Evolutionary conservation across 2,888 invertebrate species (phyloP).

Genomic region (Charanyca ferruginea): DNA sequence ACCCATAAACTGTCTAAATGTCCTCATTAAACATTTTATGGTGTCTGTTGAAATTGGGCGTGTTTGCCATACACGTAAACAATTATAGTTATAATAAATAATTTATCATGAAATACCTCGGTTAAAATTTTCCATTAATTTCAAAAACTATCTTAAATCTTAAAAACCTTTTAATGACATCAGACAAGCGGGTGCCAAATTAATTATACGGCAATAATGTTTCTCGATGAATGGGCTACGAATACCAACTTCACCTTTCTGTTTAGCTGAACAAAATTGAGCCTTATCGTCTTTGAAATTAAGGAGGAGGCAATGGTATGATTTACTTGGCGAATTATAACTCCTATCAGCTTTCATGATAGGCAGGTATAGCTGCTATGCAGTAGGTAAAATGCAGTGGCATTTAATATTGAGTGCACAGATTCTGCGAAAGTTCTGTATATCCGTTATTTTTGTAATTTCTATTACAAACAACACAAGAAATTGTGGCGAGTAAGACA

Average conservation of each 20-base stretch:
- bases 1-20: constrained; percentile 46
- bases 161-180: constrained; percentile 59
- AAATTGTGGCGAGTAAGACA: too few relatives aligned
- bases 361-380: constrained; percentile 9
- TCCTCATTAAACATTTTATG: constrained; percentile 40
- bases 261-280: constrained; percentile 8
- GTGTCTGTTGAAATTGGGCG: constrained; percentile 31
- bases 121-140: constrained; percentile 12
- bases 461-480: too few relatives aligned
- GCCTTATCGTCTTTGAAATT: not conserved
- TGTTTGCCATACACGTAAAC: constrained; percentile 9
- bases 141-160: constrained; percentile 52
- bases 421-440: not conserved
- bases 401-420: not conserved
- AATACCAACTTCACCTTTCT: not conserved
- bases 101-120: too few relatives aligned
- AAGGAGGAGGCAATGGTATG: not conserved
- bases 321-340: constrained; percentile 10
- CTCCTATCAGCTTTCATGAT: constrained; percentile 10
- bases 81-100: too few relatives aligned
- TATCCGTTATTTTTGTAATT: too few relatives aligned
- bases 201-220: constrained; percentile 57
- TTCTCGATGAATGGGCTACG: constrained; percentile 44
- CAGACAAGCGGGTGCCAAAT: constrained; percentile 56
- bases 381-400: constrained; percentile 9